Percentiles rank a stretch among this genome's conserved stretches.
These are phyloP conservation scores for Pseudorasbora parva DNA, from an alignment of 2,113 vertebrate species.

Conservation along the genomic window DNA sequence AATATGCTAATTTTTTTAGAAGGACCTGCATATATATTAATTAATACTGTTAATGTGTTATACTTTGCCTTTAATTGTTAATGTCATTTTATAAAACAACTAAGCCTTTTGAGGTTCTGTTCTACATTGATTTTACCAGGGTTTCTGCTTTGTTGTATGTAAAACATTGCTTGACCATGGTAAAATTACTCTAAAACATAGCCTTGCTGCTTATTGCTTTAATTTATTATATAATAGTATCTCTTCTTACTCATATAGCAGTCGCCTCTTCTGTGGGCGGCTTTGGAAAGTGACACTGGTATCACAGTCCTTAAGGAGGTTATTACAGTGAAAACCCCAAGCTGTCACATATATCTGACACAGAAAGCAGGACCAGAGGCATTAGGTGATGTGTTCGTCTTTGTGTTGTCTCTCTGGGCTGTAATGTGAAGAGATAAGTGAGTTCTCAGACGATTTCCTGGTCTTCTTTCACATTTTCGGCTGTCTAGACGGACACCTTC, in stretches of 20 bases:
- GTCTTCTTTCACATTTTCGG: neutral
- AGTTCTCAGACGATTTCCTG: constrained; percentile 23
- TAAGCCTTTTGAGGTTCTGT: too few relatives aligned
- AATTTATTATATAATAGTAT: neutral
- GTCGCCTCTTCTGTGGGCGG: neutral
- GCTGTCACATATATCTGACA: constrained; percentile 64
- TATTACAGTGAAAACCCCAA: constrained; percentile 49
- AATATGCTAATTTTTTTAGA: too few relatives aligned
- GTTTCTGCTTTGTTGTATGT: too few relatives aligned
- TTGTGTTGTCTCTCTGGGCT: constrained; percentile 56
- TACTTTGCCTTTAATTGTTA: too few relatives aligned
- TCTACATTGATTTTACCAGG: too few relatives aligned
- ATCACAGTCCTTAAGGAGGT: constrained; percentile 49
- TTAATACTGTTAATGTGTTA: too few relatives aligned
- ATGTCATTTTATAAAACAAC: too few relatives aligned
- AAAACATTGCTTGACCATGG: too few relatives aligned
- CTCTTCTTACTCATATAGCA: neutral
- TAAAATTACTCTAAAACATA: too few relatives aligned
- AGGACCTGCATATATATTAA: too few relatives aligned
- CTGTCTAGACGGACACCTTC: neutral
- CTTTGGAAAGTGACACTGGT: constrained; percentile 3
- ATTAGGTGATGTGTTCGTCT: constrained; percentile 45
- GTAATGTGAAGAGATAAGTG: constrained; percentile 62
- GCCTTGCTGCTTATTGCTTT: too few relatives aligned
- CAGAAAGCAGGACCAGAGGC: constrained; percentile 62